Base-by-base conservation (phyloP, 2,113 vertebrate genomes). In the Clupea harengus region DNA sequence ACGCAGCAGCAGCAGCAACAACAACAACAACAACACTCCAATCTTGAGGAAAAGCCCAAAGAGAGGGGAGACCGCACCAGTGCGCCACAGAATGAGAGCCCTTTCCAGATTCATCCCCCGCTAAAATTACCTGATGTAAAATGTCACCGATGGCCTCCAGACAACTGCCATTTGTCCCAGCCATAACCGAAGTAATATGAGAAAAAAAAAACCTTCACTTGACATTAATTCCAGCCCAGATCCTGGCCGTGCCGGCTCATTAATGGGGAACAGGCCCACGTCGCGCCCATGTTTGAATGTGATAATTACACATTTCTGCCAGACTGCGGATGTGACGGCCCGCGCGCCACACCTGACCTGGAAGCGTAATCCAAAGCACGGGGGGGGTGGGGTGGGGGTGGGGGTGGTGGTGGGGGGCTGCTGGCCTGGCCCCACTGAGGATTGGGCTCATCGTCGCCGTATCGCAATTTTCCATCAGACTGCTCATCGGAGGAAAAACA, bases 391-490 rank as follows among this genome's bases (percentile, higher is more conserved):
- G 6, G 47, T 49, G 6, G 47, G 47, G 6, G n/a, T n/a, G 1
- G 47, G 47, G 47, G 47, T 6, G 6, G 47, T n/a, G 47, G 6
- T 52, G 50, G 50, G 11, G 50, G 10, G 9, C 0, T 4, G 0
- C 54, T 6, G 18, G 54, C 22, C 83, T 89, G 85, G 86, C 89
- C 88, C 81, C 88, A 82, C 45, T 52, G 81, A 4, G 6, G 47
- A 39, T 15, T 82, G 81, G 47, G 83, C 86, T 89, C 89, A 82
- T 87, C 32, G 54, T 88, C 81, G 87, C 88, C 81, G 88, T 87
- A 86, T 88, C 88, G 91, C 88, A 88, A 90, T 89, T 91, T 91
- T 92, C 86, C 60, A 20, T 90, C 39, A 85, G 89, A 85, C 82
- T 82, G 81, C 88, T 88, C 87, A 85, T 64, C 81, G 89, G 85